Base-by-base conservation (phyloP, 2,113 vertebrate species). In the Rhinoptilus africanus region DNA sequence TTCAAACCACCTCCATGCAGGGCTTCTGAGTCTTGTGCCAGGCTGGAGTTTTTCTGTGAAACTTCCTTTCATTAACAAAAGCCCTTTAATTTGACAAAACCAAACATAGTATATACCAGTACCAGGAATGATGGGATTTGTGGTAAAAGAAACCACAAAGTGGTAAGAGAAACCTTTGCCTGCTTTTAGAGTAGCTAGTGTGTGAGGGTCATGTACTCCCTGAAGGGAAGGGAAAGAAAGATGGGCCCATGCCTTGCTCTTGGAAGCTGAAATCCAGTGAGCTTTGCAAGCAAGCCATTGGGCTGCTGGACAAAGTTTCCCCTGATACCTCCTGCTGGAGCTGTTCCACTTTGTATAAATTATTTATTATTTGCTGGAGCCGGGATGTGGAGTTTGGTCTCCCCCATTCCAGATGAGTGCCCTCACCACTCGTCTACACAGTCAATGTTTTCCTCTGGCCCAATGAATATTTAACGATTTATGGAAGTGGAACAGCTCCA, bases 381-480 rank as follows among this genome's bases (percentile, higher is more conserved):
- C 47, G 16, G 50, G 54, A 88, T 74, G 71, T 83, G 63, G 82
- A 71, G 59, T 88, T 92, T 84, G 67, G 75, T 90, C 67, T 95
- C 67, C 37, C 50, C 68, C 17, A 9, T 96, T 96, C 85, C 90
- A 95, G 85, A 94, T 96, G 96, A 96, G 23, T 95, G 92, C 93
- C 67, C n/a, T 86, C 67, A 86, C 47, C 51, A 50, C 50, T 4
- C 1, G 41, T 88, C 90, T 92, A 90, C 37, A 51, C 81, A 90
- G 93, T 85, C 72, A 62, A 74, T 92, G 90, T 90, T 93, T 85
- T 97, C 54, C 92, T 96, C 88, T 90, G 67, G 41, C 67, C 28
- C 67, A 74, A 86, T 97, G 63, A 93, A 96, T 96, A 83, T 95
- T 96, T 96, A 74, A 96, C 92, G 50, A 81, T 89, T 94, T 89